Evolutionary conservation across 2,888 invertebrate species (phyloP).

Genomic region (Pollenia amentaria): DNA sequence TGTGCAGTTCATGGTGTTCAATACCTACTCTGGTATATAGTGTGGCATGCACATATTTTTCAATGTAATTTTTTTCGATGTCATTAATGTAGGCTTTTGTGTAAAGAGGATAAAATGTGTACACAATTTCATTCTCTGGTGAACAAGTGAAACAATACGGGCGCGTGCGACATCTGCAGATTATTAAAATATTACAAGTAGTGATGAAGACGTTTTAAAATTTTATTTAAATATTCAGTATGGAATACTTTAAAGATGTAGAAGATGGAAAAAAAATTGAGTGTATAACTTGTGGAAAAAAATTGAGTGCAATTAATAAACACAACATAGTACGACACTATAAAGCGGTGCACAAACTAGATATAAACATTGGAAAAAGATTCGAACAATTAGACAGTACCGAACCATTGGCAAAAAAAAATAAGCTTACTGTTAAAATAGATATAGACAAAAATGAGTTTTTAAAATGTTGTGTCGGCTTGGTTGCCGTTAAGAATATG

Average conservation of each 20-base stretch:
- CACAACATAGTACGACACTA: conserved; percentile 2
- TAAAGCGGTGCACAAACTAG: conserved; percentile 1
- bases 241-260: conserved; percentile 7
- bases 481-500: conserved; percentile 68
- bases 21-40: too few species aligned
- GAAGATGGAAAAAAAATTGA: background rate
- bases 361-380: background rate
- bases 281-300: background rate
- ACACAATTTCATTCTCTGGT: too few species aligned
- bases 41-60: too few species aligned
- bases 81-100: too few species aligned
- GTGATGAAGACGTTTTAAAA: too few species aligned
- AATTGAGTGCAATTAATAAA: conserved; percentile 1
- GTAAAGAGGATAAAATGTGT: too few species aligned
- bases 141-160: too few species aligned
- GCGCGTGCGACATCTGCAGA: too few species aligned
- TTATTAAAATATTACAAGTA: too few species aligned
- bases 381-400: background rate
- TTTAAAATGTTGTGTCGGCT: conserved; percentile 71
- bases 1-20: too few species aligned
- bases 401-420: background rate
- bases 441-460: conserved; percentile 70
- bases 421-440: background rate
- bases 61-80: too few species aligned
- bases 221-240: too few species aligned